A percentile compares a stretch with the other conserved stretches of the same genome.
phyloP scores from a whole-genome alignment of 2,888 invertebrate genomes.

The Scelioninae gen. 1 region DNA sequence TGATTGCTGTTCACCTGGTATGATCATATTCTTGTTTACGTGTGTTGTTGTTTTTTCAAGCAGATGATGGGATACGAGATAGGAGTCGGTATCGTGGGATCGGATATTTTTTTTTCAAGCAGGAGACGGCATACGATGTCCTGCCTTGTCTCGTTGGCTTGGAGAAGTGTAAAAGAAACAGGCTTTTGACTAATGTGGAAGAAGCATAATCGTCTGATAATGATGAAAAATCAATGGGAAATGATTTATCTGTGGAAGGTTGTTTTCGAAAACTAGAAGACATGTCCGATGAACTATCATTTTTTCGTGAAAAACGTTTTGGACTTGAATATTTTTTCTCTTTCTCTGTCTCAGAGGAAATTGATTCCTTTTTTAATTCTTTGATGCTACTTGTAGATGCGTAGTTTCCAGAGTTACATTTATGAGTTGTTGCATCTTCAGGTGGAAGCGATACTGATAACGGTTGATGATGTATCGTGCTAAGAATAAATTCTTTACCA shows the following conservation, averaged over 20 bases:
- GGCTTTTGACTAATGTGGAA: conserved; percentile 73
- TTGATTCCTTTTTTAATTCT: conserved; percentile 69
- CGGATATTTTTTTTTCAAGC: too few relatives aligned
- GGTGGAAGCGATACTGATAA: conserved; percentile 89
- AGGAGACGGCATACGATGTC: too few relatives aligned
- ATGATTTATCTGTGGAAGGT: conserved; percentile 78
- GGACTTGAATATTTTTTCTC: conserved; percentile 83
- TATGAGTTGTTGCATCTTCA: conserved; percentile 85
- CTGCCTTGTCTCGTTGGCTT: too few relatives aligned
- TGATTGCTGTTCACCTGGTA: conserved; percentile 83
- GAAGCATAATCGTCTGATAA: conserved; percentile 74
- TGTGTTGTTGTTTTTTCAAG: too few relatives aligned
- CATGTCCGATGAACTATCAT: conserved; percentile 78
- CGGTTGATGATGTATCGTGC: conserved; percentile 86
- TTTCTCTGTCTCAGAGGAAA: conserved; percentile 73
- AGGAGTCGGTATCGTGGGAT: too few relatives aligned
- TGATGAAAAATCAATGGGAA: conserved; percentile 80
- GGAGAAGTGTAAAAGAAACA: conserved; percentile 11
- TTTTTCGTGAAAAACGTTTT: conserved; percentile 80
- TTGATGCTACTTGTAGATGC: conserved; percentile 24
- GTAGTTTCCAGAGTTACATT: conserved; percentile 74
- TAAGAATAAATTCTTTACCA: conserved; percentile 74
- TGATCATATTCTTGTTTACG: too few relatives aligned
- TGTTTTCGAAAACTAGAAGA: conserved; percentile 70
- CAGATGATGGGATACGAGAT: too few relatives aligned